These are phyloP conservation scores for Epizoanthus ramosus DNA, from an alignment of 92 coral and sea anemone genomes.

Conservation along the genomic window DNA sequence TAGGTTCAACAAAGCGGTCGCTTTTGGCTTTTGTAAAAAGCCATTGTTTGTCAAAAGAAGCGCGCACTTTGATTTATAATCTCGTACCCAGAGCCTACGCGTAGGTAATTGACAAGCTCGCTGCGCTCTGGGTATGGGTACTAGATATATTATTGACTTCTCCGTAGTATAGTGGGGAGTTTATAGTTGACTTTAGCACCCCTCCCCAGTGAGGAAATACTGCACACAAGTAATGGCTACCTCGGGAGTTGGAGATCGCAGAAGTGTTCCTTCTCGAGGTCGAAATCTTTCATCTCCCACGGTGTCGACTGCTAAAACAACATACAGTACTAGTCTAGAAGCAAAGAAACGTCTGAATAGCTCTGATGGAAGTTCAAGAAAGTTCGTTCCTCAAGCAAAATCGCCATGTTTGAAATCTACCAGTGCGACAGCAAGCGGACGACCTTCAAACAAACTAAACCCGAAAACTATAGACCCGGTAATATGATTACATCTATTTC, in stretches of 20 bases:
- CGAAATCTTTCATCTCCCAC: slow-evolving; percentile 70
- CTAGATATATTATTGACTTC: too few relatives aligned
- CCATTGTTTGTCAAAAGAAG: too few relatives aligned
- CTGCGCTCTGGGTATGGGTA: too few relatives aligned
- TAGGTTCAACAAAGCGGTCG: too few relatives aligned
- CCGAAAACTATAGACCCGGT: slow-evolving; percentile 97
- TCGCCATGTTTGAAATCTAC: slow-evolving; percentile 54
- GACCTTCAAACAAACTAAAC: slow-evolving; percentile 91
- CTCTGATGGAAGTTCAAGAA: slow-evolving; percentile 67
- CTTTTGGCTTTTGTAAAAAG: too few relatives aligned
- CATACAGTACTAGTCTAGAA: slow-evolving; percentile 48
- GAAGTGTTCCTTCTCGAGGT: slow-evolving; percentile 70
- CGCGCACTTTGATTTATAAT: too few relatives aligned
- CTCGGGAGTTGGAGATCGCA: slow-evolving; percentile 66
- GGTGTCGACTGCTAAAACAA: slow-evolving; percentile 53
- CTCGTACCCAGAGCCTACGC: too few relatives aligned
- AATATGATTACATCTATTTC: slow-evolving; percentile 15
- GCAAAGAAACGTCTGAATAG: slow-evolving; percentile 74
- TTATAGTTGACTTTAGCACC: slow-evolving; percentile 12
- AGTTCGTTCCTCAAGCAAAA: slow-evolving; percentile 53
- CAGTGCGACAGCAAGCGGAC: slow-evolving; percentile 47
- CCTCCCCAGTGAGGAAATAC: slow-evolving; percentile 19
- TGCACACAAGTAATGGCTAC: slow-evolving; percentile 71
- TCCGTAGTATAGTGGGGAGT: background rate
- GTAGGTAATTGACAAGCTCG: too few relatives aligned